phyloP scores from a whole-genome alignment of 2,113 vertebrate genomes.

The Scytalopus superciliaris region DNA sequence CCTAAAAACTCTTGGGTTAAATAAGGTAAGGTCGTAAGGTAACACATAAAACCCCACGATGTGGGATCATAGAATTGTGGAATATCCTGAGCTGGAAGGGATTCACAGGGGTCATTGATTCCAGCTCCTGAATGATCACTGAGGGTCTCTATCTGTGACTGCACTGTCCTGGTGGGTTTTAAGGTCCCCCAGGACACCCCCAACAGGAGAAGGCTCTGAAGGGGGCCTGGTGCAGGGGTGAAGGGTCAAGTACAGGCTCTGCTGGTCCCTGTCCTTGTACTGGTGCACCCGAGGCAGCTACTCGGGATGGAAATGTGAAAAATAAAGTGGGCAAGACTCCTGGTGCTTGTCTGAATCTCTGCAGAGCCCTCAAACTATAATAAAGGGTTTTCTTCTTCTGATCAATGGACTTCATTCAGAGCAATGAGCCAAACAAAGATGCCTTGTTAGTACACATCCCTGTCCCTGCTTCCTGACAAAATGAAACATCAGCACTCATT shows the following conservation, averaged over 20 bases:
- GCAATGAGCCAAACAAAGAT: not conserved
- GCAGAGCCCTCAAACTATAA: not conserved
- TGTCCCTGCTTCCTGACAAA: conserved; percentile 11
- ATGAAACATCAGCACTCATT: not conserved
- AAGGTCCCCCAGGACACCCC: not conserved
- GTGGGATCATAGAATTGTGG: not conserved
- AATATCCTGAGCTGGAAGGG: not conserved
- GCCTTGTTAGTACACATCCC: not conserved
- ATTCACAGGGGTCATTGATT: not conserved
- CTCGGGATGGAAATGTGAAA: not conserved
- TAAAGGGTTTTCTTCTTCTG: not conserved
- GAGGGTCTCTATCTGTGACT: not conserved
- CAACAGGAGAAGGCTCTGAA: not conserved
- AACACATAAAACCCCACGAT: accelerated
- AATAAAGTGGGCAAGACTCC: not conserved
- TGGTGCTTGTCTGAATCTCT: not conserved
- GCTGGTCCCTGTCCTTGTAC: not conserved
- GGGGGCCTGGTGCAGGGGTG: not conserved
- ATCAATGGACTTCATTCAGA: conserved; percentile 19
- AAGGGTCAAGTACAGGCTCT: not conserved
- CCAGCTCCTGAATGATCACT: not conserved
- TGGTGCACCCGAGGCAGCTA: not conserved
- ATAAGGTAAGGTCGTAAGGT: not conserved
- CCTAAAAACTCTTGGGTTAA: not conserved
- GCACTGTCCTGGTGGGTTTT: not conserved